Base-by-base conservation (phyloP, 2,113 vertebrate species). In the Callopanchax toddi region DNA sequence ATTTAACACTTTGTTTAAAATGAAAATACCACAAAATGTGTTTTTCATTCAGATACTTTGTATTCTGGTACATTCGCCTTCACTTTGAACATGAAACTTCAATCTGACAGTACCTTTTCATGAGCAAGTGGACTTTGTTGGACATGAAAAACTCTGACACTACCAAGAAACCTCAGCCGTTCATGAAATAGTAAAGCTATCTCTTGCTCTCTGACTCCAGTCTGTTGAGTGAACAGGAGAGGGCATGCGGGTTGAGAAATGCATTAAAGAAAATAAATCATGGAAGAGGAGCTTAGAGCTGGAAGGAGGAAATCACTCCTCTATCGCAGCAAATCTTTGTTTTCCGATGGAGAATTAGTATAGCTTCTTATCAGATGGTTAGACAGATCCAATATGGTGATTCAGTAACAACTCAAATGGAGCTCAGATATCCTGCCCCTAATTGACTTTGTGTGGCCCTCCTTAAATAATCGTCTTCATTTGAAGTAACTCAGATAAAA, bases 141-240 rank as follows among this genome's bases (percentile, higher is more conserved):
- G 79, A 88, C 88, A 86, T 32, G 26, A 72, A 70, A 83, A 83
- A 69, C 62, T 78, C 74, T 45, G 68, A 64, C 79, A 62, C 67
- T 18, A 23, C 56, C 49, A 23, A 69, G 74, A 72, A 78, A 73
- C 73, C 85, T 77, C 76, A 71, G 76, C 71, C 66, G 81, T 74
- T 90, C 86, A 90, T 90, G 42, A 90, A 90, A 87, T 88, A 84
- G 79, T 90, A 78, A 87, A 85, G 71, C 76, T 48, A 78, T 63
- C 73, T 67, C 74, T 74, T 82, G 81, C 75, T 86, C 85, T 72
- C 67, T 84, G 85, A 82, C 82, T 82, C 74, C 1, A 83, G 81
- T 79, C 79, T 90, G 89, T 88, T 43, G 67, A 60, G 62, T 23
- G 89, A 89, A 89, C 86, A 90, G 84, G 79, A 68, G 76, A 87